These are phyloP conservation scores for Furcula furcula DNA, from an alignment of 2,888 invertebrate species.

Conservation along the genomic window DNA sequence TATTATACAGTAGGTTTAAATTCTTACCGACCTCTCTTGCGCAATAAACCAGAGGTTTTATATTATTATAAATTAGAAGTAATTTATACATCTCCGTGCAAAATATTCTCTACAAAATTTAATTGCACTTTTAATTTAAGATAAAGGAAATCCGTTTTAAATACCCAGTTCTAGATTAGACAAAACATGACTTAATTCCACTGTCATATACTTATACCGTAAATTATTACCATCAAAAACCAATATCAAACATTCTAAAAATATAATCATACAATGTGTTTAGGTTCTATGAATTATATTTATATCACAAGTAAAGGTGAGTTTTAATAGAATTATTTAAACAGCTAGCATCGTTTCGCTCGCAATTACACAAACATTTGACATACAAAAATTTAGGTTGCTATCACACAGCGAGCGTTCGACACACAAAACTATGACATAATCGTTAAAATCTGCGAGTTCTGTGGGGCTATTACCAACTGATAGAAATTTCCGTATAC, in stretches of 20 bases:
- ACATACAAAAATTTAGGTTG: constrained; percentile 16
- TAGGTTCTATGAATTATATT: constrained; percentile 28
- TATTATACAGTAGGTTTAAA: constrained; percentile 72
- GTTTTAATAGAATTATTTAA: constrained; percentile 39
- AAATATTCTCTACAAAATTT: constrained; percentile 41
- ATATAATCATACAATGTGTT: constrained; percentile 21
- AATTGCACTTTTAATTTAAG: constrained; percentile 55
- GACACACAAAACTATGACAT: no score
- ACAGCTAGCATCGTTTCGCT: constrained; percentile 16
- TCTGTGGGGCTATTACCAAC: no score
- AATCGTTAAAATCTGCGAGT: no score
- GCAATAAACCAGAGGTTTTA: constrained; percentile 29
- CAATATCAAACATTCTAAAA: constrained; percentile 20
- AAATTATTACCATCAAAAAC: constrained; percentile 19
- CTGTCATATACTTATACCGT: constrained; percentile 18
- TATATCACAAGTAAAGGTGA: constrained; percentile 57
- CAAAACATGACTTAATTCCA: constrained; percentile 21
- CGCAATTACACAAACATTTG: constrained; percentile 19
- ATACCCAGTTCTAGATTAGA: constrained; percentile 21
- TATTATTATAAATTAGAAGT: constrained; percentile 26
- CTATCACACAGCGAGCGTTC: no score
- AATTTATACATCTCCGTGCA: constrained; percentile 49
- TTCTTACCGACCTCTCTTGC: constrained; percentile 39
- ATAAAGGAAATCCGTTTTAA: constrained; percentile 34
- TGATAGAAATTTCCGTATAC: no score